These are phyloP conservation scores for Mobula hypostoma DNA, from an alignment of 2,113 vertebrate genomes.

Conservation along the genomic window DNA sequence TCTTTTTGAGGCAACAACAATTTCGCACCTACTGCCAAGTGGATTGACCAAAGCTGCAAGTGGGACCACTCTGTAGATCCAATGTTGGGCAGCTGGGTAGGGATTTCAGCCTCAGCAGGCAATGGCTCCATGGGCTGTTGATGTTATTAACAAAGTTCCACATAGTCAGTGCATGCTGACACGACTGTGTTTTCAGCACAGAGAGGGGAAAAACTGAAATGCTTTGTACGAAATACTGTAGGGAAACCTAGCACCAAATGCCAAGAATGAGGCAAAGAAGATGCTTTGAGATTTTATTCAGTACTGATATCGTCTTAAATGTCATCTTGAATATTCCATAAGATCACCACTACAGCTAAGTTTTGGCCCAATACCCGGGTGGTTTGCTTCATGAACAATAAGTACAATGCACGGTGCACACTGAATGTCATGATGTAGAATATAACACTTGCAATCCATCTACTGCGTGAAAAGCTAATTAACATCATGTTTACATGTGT, in stretches of 20 bases:
- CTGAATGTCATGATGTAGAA: slow-evolving; percentile 8
- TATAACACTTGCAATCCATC: slow-evolving; percentile 32
- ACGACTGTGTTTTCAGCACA: neutral
- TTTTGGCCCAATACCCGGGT: neutral
- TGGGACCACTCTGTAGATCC: neutral
- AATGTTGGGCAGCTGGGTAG: neutral
- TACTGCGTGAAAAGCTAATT: slow-evolving; percentile 24
- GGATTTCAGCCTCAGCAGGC: neutral
- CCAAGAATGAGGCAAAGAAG: neutral
- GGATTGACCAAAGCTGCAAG: neutral
- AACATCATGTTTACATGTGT: slow-evolving; percentile 36
- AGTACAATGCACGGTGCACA: slow-evolving; percentile 15
- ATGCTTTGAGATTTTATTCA: neutral
- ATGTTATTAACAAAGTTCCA: neutral
- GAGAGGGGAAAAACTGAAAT: neutral
- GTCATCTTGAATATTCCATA: neutral
- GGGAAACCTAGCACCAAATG: neutral
- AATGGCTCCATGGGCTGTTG: neutral
- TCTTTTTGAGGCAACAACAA: neutral
- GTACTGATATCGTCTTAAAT: neutral
- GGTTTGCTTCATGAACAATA: slow-evolving; percentile 2
- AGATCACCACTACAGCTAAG: neutral
- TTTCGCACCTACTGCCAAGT: neutral
- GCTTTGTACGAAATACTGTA: neutral
- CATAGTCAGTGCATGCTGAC: too few species aligned